Base-by-base conservation (phyloP, 1,140 invertebrate genomes). In the Tyrophagus putrescentiae region DNA sequence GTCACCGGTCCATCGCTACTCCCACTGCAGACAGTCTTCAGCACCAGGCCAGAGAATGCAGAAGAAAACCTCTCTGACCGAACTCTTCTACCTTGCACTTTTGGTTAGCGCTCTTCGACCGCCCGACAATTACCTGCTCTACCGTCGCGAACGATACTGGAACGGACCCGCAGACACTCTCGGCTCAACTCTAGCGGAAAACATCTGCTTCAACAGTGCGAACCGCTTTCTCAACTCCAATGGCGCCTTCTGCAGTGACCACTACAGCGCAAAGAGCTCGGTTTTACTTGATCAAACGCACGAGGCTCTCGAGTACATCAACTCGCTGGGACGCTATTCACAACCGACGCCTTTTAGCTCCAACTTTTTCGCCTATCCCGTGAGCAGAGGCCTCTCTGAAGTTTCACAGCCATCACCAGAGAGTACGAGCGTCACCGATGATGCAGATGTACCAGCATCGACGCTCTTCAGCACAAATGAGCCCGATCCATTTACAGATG, bases 331-430 rank as follows among this genome's bases (percentile, higher is more conserved):
- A 3, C 42, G 56, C 16, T 57, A 57, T 57, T 44, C 32, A 2
- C 48, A 27, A 27, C 56, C 13, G 23, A 9, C 9, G 16, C 56
- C 13, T 18, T 39, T 25, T 28, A 57, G 25, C 44, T 57, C 56
- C 25, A 34, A 57, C 31, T 41, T 57, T 41, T 54, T 57, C 44
- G 56, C 56, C 39, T 57, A 54, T 42, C 56, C 36, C n/a, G 33
- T 57, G 13, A 57, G 36, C 36, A 13, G 33, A 5, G 56, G 56
- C 11, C 16, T n/a, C 31, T n/a, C 32, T 4, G 28, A 54, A 36
- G 6, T 32, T 54, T 11, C 18, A n/a, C n/a, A n/a, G n/a, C n/a
- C n/a, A n/a, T n/a, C n/a, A n/a, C n/a, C n/a, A n/a, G n/a, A n/a
- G n/a, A n/a, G n/a, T n/a, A n/a, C n/a, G n/a, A n/a, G n/a, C n/a